Conservation (phyloP, 2,797 vertebrate genomes). For the Coendou prehensilis region DNA sequence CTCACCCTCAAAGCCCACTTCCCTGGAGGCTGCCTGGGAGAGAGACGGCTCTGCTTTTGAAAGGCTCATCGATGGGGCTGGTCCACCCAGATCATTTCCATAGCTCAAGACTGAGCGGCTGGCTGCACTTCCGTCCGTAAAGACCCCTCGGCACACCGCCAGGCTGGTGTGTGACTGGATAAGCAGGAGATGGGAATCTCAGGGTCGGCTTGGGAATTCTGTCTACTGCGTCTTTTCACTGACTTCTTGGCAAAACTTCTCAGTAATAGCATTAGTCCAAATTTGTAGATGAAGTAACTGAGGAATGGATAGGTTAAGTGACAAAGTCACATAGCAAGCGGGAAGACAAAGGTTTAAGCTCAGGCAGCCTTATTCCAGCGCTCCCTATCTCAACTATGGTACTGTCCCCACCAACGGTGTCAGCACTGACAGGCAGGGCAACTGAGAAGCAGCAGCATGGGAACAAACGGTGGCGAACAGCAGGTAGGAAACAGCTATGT, state of each 20-base stretch:
- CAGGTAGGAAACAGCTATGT: neutral
- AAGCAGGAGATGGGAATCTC: neutral
- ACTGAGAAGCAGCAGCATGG: neutral
- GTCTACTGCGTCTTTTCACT: neutral
- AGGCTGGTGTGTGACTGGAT: neutral
- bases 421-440: neutral
- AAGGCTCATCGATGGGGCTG: neutral
- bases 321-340: fast-evolving
- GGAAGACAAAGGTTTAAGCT: neutral
- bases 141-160: neutral
- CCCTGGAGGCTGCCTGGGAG: neutral
- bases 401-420: fast-evolving
- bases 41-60: neutral
- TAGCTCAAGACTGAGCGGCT: neutral
- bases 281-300: neutral
- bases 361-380: neutral
- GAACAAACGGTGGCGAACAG: fast-evolving
- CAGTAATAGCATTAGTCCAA: neutral
- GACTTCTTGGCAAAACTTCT: neutral
- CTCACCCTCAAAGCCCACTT: neutral
- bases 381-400: neutral
- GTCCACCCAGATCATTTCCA: neutral
- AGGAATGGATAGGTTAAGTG: neutral
- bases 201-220: neutral
- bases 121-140: neutral